Base-by-base conservation (phyloP, 2,888 invertebrate genomes). In the Boloria euphrosyne region DNA sequence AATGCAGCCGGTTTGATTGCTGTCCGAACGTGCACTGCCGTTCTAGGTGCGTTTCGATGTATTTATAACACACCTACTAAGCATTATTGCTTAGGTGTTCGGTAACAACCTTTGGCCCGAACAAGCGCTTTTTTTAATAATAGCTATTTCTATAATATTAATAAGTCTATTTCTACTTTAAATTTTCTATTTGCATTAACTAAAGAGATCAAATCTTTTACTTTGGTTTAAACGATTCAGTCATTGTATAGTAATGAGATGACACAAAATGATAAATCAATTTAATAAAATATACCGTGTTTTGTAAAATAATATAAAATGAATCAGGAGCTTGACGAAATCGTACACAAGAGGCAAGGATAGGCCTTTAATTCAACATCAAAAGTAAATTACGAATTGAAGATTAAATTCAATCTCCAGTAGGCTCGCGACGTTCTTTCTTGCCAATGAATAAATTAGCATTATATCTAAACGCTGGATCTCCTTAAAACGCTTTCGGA, bases 371-470 rank as follows among this genome's bases (percentile, higher is more conserved):
- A 86, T 84, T 79, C 80, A 75, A 79, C 80, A 85, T 84, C 79
- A 86, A 85, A 86, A 83, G 83, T 85, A 85, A 84, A 85, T 85
- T 84, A 84, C 80, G 70, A 77, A 76, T 74, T 79, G 77, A 77
- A 82, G 81, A 87, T 86, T 83, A 87, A 89, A 89, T 88, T 87
- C 82, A 83, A 82, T 82, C 80, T 80, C 76, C 77, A 79, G 78
- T 79, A 80, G 81, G 84, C 83, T 85, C 84, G 84, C 82, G 79
- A 80, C 80, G 79, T 82, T 82, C 81, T 83, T 84, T 81, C 77
- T 81, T 82, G 81, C 84, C 90, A 89, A 90, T 89, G 90, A 90
- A 90, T 90, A 90, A 90, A 89, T 89, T 90, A 86, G 85, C 87
- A 85, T 88, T 87, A 85, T 87, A 89, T 90, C 88, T 86, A 81